phyloP scores from a whole-genome alignment of 2,797 vertebrate genomes.

The Atherinosoma microstoma region DNA sequence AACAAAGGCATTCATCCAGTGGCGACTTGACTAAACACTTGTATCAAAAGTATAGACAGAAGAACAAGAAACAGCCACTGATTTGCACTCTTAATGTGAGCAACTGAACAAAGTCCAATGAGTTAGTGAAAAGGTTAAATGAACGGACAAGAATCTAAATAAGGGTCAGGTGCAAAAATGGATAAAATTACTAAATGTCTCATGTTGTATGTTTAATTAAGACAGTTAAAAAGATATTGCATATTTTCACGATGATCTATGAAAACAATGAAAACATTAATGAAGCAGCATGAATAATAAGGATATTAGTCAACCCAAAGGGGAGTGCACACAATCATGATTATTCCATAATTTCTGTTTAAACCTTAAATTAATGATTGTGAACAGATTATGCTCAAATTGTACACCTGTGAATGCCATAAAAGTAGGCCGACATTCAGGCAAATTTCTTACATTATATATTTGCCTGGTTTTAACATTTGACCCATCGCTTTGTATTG shows the following conservation, averaged over 20 bases:
- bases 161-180: conserved; percentile 35
- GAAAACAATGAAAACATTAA: conserved; percentile 9
- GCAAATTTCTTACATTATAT: neutral
- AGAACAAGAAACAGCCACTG: conserved; percentile 44
- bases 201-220: conserved; percentile 36
- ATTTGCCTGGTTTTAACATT: neutral
- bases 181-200: conserved; percentile 23
- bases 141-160: conserved; percentile 37
- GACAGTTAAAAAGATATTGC: conserved; percentile 26
- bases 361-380: neutral
- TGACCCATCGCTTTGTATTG: neutral
- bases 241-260: neutral
- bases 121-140: conserved; percentile 57
- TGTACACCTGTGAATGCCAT: neutral
- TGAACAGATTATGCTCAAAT: neutral
- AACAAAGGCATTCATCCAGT: conserved; percentile 26
- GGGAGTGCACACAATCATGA: neutral
- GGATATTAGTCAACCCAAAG: conserved; percentile 9
- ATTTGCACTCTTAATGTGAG: conserved; percentile 34
- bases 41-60: conserved; percentile 29
- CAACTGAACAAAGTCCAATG: conserved; percentile 41
- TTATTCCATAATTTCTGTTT: neutral
- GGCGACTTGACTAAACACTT: conserved; percentile 25
- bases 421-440: conserved; percentile 16
- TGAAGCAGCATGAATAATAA: conserved; percentile 1